A percentile compares a stretch with the other conserved stretches of the same genome.
Evolutionary conservation across 2,113 vertebrate genomes (phyloP).

Genomic region (Collichthys lucidus): DNA sequence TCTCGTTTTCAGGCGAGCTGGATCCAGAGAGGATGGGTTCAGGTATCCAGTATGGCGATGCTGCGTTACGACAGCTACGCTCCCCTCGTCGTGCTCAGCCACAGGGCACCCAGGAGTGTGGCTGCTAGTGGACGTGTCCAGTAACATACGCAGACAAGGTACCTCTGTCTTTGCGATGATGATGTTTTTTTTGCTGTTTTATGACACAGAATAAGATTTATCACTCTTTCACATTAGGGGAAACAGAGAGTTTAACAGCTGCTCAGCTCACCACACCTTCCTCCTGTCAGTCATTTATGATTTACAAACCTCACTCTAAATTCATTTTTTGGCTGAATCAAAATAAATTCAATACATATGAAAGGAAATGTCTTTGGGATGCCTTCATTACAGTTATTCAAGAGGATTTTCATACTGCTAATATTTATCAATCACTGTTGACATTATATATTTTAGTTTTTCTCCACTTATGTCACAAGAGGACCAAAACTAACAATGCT

Average conservation of each 20-base stretch:
- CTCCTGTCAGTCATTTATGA: neutral
- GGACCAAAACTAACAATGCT: neutral
- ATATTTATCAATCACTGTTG: neutral
- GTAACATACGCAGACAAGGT: constrained; percentile 39
- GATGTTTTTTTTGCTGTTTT: neutral
- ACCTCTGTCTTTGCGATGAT: neutral
- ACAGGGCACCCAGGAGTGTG: constrained; percentile 89
- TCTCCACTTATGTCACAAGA: neutral
- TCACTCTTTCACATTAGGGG: neutral
- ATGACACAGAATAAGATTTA: neutral
- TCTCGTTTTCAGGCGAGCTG: constrained; percentile 86
- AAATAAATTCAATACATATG: neutral
- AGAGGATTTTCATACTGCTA: neutral
- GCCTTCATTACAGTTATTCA: neutral
- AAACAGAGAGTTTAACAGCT: neutral
- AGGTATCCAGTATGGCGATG: constrained; percentile 93
- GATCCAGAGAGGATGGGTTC: constrained; percentile 97
- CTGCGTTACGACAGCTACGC: constrained; percentile 90
- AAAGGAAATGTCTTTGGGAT: neutral
- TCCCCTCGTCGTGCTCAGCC: constrained; percentile 89
- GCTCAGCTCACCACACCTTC: neutral
- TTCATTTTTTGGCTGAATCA: neutral
- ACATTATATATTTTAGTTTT: neutral
- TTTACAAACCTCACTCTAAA: constrained; percentile 3
- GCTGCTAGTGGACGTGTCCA: constrained; percentile 82